phyloP scores from a whole-genome alignment of 2,797 vertebrate species.

The Oreonectes daqikongensis region DNA sequence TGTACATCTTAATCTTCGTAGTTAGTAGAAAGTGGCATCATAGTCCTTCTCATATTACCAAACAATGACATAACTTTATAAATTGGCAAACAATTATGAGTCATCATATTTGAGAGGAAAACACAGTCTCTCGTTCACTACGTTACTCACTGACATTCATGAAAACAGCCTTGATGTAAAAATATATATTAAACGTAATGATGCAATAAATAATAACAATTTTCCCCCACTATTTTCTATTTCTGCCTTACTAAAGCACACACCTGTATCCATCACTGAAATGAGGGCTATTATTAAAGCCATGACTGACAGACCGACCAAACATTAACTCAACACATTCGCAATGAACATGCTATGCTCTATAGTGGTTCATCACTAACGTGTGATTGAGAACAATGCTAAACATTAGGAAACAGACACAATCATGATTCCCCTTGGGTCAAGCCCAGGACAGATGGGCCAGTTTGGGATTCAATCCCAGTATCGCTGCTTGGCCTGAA shows the following conservation, averaged over 20 bases:
- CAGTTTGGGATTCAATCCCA: constrained; percentile 38
- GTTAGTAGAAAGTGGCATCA: neutral
- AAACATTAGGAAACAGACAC: constrained; percentile 34
- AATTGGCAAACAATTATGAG: constrained; percentile 40
- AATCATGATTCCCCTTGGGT: constrained; percentile 40
- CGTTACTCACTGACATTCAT: constrained; percentile 34
- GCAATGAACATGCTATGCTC: constrained; percentile 5
- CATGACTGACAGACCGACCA: constrained; percentile 28
- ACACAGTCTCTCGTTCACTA: constrained; percentile 27
- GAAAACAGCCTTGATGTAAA: constrained; percentile 22
- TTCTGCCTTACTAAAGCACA: constrained; percentile 2
- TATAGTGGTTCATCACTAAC: constrained; percentile 34
- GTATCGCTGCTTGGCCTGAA: constrained; percentile 45
- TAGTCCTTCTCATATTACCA: constrained; percentile 6
- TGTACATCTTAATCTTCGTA: neutral
- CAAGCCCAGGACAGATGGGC: constrained; percentile 42
- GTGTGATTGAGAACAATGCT: neutral
- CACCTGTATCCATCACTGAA: constrained; percentile 10
- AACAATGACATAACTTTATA: constrained; percentile 34
- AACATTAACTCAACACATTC: constrained; percentile 24
- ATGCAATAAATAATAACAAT: constrained; percentile 11
- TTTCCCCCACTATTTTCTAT: neutral
- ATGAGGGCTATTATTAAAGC: constrained; percentile 29
- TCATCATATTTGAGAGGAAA: constrained; percentile 37
- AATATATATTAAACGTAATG: constrained; percentile 18